phyloP scores from a whole-genome alignment of 2,888 invertebrate species.

The Theodoxus fluviatilis region DNA sequence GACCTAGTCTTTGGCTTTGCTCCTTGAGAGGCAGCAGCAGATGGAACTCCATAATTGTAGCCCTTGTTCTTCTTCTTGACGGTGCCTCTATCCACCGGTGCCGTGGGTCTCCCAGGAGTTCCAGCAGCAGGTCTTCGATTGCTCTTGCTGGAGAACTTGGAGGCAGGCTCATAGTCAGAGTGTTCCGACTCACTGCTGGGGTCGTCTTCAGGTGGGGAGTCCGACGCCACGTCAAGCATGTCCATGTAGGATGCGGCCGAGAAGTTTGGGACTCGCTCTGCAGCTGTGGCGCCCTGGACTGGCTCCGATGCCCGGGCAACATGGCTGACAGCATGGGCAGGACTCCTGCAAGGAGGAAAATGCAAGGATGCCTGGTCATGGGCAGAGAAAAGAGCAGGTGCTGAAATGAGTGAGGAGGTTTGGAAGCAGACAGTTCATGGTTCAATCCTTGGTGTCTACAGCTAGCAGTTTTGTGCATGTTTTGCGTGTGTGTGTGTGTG shows the following conservation, averaged over 20 bases:
- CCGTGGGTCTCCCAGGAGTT: slow-evolving; percentile 33
- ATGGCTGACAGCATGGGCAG: too few relatives aligned
- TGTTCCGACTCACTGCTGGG: slow-evolving; percentile 32
- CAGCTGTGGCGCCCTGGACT: too few relatives aligned
- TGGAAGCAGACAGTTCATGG: too few relatives aligned
- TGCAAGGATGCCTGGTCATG: too few relatives aligned
- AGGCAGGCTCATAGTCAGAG: slow-evolving; percentile 36
- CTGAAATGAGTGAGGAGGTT: too few relatives aligned
- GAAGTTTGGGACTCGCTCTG: slow-evolving; percentile 36
- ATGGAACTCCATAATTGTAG: slow-evolving; percentile 63
- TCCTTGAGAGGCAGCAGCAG: slow-evolving; percentile 28
- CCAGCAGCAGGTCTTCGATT: slow-evolving; percentile 35
- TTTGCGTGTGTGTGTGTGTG: too few relatives aligned
- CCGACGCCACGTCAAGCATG: slow-evolving; percentile 33
- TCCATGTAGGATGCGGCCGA: slow-evolving; percentile 35
- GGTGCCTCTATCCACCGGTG: slow-evolving; percentile 47
- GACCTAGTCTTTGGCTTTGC: slow-evolving; percentile 23
- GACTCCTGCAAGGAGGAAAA: too few relatives aligned
- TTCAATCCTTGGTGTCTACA: too few relatives aligned
- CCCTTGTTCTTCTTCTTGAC: slow-evolving; percentile 41
- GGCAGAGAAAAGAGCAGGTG: too few relatives aligned
- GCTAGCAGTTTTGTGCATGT: too few relatives aligned
- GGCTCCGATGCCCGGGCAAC: too few relatives aligned
- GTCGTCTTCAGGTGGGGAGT: slow-evolving; percentile 32
- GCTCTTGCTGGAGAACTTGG: not conserved